Conservation (phyloP, 2,113 vertebrate species). For the Daphoenositta chrysoptera region DNA sequence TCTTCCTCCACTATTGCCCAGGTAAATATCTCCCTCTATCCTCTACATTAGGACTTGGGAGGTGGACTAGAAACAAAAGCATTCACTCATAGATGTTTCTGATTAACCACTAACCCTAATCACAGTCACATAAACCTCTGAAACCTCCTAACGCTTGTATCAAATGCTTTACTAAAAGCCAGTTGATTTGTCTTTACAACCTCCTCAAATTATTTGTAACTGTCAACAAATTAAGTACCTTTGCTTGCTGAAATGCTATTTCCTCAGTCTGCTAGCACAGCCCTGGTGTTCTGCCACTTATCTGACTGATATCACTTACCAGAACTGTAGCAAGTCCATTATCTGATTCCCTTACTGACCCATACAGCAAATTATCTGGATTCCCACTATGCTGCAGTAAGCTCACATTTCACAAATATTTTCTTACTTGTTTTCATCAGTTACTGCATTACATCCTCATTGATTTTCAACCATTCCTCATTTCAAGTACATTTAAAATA, state of each 20-base stretch:
- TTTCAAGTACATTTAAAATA: not conserved
- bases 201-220: not conserved
- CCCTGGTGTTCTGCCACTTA: not conserved
- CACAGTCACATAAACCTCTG: not conserved
- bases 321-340: not conserved
- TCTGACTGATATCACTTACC: not conserved
- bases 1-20: not conserved
- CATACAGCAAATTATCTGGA: not conserved
- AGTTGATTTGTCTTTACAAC: not conserved
- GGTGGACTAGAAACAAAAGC: not conserved
- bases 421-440: not conserved
- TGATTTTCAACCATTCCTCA: not conserved
- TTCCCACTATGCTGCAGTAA: not conserved
- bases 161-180: not conserved
- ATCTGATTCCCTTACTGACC: not conserved
- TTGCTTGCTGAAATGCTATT: not conserved
- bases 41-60: not conserved
- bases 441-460: not conserved
- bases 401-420: constrained; percentile 22
- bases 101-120: not conserved
- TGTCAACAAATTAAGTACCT: not conserved
- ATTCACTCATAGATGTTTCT: not conserved
- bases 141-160: not conserved
- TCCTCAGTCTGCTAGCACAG: not conserved
- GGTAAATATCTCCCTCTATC: not conserved